phyloP scores from a whole-genome alignment of 2,888 invertebrate species.

The Germaria angustata region DNA sequence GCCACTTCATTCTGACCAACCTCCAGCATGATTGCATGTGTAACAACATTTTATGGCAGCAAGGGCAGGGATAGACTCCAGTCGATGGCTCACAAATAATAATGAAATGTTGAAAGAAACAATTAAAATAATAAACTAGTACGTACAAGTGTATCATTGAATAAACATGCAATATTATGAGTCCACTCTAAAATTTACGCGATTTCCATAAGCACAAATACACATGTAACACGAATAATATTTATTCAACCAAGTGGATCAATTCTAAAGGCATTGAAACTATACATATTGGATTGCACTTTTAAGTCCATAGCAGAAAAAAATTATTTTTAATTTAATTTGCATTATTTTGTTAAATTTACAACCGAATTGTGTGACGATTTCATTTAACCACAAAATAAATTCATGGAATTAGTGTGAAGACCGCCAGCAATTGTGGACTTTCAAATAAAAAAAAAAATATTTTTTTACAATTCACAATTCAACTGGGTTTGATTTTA shows the following conservation, averaged over 20 bases:
- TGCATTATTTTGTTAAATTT: no score
- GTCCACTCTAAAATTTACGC: neutral
- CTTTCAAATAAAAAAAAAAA: no score
- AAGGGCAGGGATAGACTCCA: neutral
- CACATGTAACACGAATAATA: neutral
- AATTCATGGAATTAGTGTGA: no score
- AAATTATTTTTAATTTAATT: no score
- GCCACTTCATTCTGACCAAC: neutral
- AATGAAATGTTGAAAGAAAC: slow-evolving; percentile 1
- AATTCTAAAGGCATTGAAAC: neutral
- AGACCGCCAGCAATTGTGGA: no score
- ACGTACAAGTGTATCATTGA: neutral
- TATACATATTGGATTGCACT: neutral
- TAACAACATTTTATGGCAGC: neutral
- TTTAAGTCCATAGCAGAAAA: no score
- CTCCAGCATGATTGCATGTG: neutral
- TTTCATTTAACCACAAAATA: no score
- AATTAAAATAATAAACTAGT: neutral
- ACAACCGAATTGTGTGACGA: no score
- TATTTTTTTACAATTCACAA: no score
- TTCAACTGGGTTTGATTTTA: no score
- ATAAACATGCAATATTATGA: slow-evolving; percentile 23
- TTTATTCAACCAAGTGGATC: neutral
- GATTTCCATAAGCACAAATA: slow-evolving; percentile 1
- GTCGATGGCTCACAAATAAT: neutral